phyloP scores from a whole-genome alignment of 2,113 vertebrate species.

The Poeciliopsis turrubarensis region DNA sequence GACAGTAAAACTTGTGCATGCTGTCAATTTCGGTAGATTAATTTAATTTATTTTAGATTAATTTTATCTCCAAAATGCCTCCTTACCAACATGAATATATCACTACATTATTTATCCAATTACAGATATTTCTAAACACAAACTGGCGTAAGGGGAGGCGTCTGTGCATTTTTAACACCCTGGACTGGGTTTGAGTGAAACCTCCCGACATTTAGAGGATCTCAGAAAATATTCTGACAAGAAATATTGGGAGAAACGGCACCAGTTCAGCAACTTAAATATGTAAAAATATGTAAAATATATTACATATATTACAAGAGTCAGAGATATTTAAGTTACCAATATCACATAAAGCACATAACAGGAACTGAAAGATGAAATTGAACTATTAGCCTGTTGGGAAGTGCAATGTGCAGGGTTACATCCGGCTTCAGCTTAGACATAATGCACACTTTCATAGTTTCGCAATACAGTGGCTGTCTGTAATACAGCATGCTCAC shows the following conservation, averaged over 20 bases:
- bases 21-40: too few species aligned
- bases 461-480: conserved; percentile 11
- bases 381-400: conserved; percentile 21
- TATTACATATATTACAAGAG: not conserved
- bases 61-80: too few species aligned
- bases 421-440: conserved; percentile 36
- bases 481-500: not conserved
- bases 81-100: too few species aligned
- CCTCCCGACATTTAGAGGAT: not conserved
- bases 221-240: too few species aligned
- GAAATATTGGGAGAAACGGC: not conserved
- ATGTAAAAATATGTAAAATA: not conserved
- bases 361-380: conserved; percentile 27
- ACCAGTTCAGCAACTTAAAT: too few species aligned
- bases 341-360: conserved; percentile 18
- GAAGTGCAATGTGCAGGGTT: conserved; percentile 27
- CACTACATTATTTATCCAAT: too few species aligned
- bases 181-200: conserved; percentile 13
- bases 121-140: too few species aligned
- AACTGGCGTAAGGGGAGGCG: not conserved
- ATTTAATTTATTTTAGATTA: too few species aligned
- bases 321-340: conserved; percentile 8
- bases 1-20: too few species aligned
- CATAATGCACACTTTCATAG: conserved; percentile 1
- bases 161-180: conserved; percentile 19